phyloP scores from a whole-genome alignment of 2,888 invertebrate species.

The Dolichomitus sp. region DNA sequence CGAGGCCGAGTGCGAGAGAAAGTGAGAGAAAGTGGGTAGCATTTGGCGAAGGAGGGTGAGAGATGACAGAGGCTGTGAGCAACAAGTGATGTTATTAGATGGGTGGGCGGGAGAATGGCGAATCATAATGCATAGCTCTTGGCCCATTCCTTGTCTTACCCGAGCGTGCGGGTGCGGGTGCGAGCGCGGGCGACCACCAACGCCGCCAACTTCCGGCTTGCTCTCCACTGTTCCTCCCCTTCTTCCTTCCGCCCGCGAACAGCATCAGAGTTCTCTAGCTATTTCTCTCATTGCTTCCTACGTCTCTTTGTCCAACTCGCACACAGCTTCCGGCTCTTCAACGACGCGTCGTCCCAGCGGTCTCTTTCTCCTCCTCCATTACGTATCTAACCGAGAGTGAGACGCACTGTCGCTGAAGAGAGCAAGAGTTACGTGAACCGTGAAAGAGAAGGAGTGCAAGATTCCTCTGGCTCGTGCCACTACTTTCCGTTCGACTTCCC shows the following conservation, averaged over 20 bases:
- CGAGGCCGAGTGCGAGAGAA: constrained; percentile 5
- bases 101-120: constrained; percentile 77
- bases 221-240: constrained; percentile 42
- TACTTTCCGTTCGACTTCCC: constrained; percentile 34
- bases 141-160: constrained; percentile 79
- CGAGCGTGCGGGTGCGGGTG: constrained; percentile 39
- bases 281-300: constrained; percentile 59
- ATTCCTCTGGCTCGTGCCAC: constrained; percentile 16
- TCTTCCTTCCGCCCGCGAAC: background rate
- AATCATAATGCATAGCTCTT: constrained; percentile 85
- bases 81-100: constrained; percentile 86
- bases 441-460: constrained; percentile 15
- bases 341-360: constrained; percentile 28
- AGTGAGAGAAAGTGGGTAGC: constrained; percentile 51
- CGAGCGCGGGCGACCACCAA: constrained; percentile 51
- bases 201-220: constrained; percentile 65
- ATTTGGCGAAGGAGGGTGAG: constrained; percentile 44
- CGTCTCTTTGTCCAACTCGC: constrained; percentile 50
- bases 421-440: constrained; percentile 9
- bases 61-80: constrained; percentile 72
- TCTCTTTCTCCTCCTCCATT: constrained; percentile 26
- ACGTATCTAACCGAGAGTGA: constrained; percentile 35
- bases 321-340: constrained; percentile 41
- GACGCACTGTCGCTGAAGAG: constrained; percentile 24
- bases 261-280: constrained; percentile 11